Base-by-base conservation (phyloP, 2,113 vertebrate genomes). In the Ia io region DNA sequence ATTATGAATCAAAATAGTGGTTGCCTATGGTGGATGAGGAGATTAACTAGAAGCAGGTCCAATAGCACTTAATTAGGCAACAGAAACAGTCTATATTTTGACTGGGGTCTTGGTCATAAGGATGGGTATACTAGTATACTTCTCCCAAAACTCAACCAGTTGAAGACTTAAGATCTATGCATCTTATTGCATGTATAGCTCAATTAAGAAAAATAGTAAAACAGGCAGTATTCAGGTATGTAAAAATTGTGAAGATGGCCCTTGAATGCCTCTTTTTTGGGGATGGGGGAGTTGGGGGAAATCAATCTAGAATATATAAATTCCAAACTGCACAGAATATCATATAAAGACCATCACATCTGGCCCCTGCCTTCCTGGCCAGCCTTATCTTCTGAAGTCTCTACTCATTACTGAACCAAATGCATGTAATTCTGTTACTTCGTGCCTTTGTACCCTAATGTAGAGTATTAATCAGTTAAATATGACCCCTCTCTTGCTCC, bases 231-330 rank as follows among this genome's bases (percentile, higher is more conserved):
- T 16, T 93, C n/a, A 61, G 47, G 20, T 37, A 59, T 14, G 5
- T 73, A 37, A 86, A 83, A 71, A 77, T 6, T 49, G 47, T 71
- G 23, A 88, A 30, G 37, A 37, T 87, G n/a, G 30, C 74, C 76
- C 12, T 47, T 40, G 23, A 80, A 37, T 91, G 56, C 49, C 73
- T 80, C 44, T 76, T 51, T 40, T 28, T 18, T 8, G 35, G 25
- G 35, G 16, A 2, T 13, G 51, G 17, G 9, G 16, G 17, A 3
- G 13, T 8, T 13, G 20, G 3, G 9, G 9, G 5, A 12, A n/a
- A 42, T 32, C 32, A 7, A 88, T 47, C 13, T 65, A 71, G 42
- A 91, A 91, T 40, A 95, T 25, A 84, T 37, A 73, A 59, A 84
- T 44, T 85, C 20, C 42, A 12, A 93, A 82, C 25, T 35, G 32